Evolutionary conservation across 2,888 invertebrate species (phyloP), one percentile per base, ranked within the genome.

Genomic region (Xestobium rufovillosum): DNA sequence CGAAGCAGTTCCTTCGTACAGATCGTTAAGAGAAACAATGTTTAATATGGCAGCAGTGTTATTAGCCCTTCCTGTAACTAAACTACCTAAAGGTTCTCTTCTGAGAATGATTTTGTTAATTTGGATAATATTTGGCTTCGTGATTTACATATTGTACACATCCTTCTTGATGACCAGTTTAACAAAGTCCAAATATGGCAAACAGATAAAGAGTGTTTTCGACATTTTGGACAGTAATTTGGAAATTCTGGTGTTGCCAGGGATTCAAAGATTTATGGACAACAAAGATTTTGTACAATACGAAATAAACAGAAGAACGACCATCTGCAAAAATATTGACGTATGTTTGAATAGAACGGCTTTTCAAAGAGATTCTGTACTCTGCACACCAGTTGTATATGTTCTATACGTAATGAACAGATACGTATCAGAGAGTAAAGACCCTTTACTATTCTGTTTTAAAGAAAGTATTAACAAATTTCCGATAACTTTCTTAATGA

Each of bases 401-500:
- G 43, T 53, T 25, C 42, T 51, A 37, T 53, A 52, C 39, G 40
- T 49, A 8, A 35, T 47, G 4, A 47, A 45, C 13, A 48, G 43
- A 26, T 57, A 54, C 36, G 43, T 47, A 14, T 49, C 50, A 19
- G 15, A 36, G 15, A 46, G 50, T 14, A 52, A 53, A 13, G 42
- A 34, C 2, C 51, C 53, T 1, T 32, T 54, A 19, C 42, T 55
- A 6, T 48, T 51, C 26, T 49, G 49, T 32, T 50, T 57, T 32
- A 39, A 49, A 17, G 38, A 51, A 4, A 48, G 51, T 10, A 45
- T 57, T 1, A 52, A 53, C 3, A 48, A 52, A 2, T 59, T 51
- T 44, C 56, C 57, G 2, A 39, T 58, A 6, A 53, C 53, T 44
- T 57, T 60, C 43, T 42, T 53, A 8, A 41, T 54, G 36, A 44